Conservation (phyloP, 2,113 vertebrate species). For the Microcebus griseorufus region DNA sequence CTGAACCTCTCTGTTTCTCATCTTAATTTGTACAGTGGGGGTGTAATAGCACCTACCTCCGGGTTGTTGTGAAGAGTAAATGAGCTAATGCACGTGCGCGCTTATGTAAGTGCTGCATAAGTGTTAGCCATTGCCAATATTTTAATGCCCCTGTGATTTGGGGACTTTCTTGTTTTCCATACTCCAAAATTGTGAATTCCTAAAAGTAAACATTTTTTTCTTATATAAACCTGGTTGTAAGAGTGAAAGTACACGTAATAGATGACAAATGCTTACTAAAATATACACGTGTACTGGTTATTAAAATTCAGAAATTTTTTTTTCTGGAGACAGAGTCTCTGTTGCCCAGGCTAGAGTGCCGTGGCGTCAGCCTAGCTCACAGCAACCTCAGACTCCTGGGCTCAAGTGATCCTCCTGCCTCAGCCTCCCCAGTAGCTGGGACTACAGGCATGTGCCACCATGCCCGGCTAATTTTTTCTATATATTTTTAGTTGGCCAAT, state of each 20-base stretch:
- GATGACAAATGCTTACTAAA: background rate
- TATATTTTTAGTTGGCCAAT: no score
- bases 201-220: background rate
- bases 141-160: background rate
- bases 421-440: no score
- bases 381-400: no score
- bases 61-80: background rate
- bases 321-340: no score
- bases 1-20: background rate
- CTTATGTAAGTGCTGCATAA: accelerated
- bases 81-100: background rate
- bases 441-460: no score
- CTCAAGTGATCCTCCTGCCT: no score
- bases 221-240: background rate
- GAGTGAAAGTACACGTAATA: background rate
- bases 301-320: background rate
- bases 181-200: background rate
- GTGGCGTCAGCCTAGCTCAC: no score
- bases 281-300: background rate
- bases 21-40: background rate
- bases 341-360: no score
- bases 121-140: background rate
- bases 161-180: background rate
- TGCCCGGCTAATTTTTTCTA: no score
- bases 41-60: background rate